Evolutionary conservation across 2,888 invertebrate genomes (phyloP), one percentile per base, ranked within the genome.

Genomic region (Xestia rhomboidea): DNA sequence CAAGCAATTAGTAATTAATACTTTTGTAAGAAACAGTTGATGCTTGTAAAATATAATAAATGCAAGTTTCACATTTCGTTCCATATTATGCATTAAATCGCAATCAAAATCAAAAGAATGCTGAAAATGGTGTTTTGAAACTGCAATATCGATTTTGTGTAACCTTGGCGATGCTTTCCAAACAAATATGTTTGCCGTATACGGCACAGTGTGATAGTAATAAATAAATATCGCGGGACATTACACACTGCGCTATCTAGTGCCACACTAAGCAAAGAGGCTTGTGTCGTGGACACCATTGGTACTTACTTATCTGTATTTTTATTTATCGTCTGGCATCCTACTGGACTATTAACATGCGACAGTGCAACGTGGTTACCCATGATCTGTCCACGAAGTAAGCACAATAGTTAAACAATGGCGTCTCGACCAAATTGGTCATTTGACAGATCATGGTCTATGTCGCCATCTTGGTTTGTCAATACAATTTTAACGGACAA

Each of bases 1-100:
- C 62, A 72, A 72, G 27, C 68, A 69, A 72, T 82, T 79, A 62
- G 46, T 69, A 67, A 82, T 51, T 24, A 69, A 73, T 66, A 78
- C 54, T 54, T 60, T 73, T 54, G 66, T 69, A 62, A 78, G 46
- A 72, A 81, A 81, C 51, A 49, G 63, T 30, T 46, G 8, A 46
- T 18, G 6, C 8, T 69, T 81, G 46, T 76, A 49, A 44, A 54
- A 67, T 54, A 54, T 6, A 60, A 21, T 46, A 46, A 81, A 76
- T 46, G 38, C 10, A 11, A 62, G 38, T 76, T 49, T 68, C 41
- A 57, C 1, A 77, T 77, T 69, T 63, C 34, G 34, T 82, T 63
- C 15, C 34, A 57, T 57, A 41, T 68, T 30, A 54, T 38, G 46
- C 54, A 24, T 44, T 30, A 21, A 24, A 60, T 24, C 24, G 30